These are phyloP conservation scores for Hydrochoerus hydrochaeris DNA, from an alignment of 2,113 vertebrate species.

Conservation along the genomic window DNA sequence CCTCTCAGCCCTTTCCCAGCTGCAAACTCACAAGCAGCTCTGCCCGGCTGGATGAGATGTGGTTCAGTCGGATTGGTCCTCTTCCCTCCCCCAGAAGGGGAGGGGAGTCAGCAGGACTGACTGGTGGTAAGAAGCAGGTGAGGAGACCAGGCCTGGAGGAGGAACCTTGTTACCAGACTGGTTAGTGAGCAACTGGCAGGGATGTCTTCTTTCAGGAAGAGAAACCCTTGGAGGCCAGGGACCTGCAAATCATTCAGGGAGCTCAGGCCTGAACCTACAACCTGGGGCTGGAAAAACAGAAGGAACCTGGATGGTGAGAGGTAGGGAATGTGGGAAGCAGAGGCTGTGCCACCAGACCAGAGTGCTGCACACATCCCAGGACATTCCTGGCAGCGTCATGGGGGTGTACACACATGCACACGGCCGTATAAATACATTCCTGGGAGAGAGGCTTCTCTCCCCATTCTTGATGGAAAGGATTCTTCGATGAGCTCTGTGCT, in stretches of 20 bases:
- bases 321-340: too few relatives aligned
- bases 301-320: neutral
- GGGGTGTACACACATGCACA: rapidly evolving
- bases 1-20: neutral
- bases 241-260: neutral
- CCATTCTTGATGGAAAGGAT: neutral
- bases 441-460: neutral
- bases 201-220: neutral
- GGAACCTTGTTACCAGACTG: neutral
- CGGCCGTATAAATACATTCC: neutral
- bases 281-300: neutral
- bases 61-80: neutral
- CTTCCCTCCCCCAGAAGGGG: neutral
- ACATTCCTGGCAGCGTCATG: rapidly evolving
- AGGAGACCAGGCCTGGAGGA: neutral
- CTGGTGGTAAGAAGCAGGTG: neutral
- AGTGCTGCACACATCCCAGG: rapidly evolving
- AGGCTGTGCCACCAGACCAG: too few relatives aligned
- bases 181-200: neutral
- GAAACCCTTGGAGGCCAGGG: neutral
- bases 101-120: rapidly evolving
- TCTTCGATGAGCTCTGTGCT: slow-evolving; percentile 60
- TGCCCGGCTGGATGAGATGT: too few relatives aligned
- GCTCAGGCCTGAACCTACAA: neutral
- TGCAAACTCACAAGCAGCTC: neutral